These are phyloP conservation scores for Calliopsis andreniformis DNA, from an alignment of 1,140 invertebrate species.

Conservation along the genomic window DNA sequence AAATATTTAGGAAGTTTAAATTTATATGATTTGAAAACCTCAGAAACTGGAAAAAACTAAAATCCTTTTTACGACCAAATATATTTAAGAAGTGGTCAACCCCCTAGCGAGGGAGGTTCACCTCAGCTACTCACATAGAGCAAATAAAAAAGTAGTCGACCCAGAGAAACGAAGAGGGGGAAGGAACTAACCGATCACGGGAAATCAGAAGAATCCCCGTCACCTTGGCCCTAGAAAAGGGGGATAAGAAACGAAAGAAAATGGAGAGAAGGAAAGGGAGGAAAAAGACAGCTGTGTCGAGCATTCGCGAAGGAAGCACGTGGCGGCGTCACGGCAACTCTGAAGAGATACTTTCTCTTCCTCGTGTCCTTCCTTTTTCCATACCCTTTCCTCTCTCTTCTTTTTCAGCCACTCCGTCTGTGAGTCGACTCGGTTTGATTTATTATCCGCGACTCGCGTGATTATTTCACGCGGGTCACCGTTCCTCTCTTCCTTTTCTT, in stretches of 20 bases:
- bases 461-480: constrained; percentile 59
- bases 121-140: too few species aligned
- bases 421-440: constrained; percentile 53
- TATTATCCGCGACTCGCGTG: constrained; percentile 54
- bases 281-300: not conserved
- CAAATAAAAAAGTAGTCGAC: too few species aligned
- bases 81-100: too few species aligned
- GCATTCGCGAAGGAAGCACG: constrained; percentile 42
- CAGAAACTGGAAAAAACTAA: too few species aligned
- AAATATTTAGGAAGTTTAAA: too few species aligned
- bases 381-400: not conserved
- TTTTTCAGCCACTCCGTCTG: constrained; percentile 12
- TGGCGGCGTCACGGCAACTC: constrained; percentile 19
- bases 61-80: too few species aligned
- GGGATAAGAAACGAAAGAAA: not conserved
- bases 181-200: not conserved
- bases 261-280: not conserved
- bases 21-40: too few species aligned
- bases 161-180: too few species aligned
- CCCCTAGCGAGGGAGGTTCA: too few species aligned
- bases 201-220: not conserved
- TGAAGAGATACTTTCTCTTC: constrained; percentile 38
- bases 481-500: constrained; percentile 2
- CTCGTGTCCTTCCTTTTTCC: constrained; percentile 24
- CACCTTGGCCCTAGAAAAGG: too few species aligned